These are phyloP conservation scores for Zosterops lateralis DNA, from an alignment of 2,113 vertebrate genomes.

Conservation along the genomic window DNA sequence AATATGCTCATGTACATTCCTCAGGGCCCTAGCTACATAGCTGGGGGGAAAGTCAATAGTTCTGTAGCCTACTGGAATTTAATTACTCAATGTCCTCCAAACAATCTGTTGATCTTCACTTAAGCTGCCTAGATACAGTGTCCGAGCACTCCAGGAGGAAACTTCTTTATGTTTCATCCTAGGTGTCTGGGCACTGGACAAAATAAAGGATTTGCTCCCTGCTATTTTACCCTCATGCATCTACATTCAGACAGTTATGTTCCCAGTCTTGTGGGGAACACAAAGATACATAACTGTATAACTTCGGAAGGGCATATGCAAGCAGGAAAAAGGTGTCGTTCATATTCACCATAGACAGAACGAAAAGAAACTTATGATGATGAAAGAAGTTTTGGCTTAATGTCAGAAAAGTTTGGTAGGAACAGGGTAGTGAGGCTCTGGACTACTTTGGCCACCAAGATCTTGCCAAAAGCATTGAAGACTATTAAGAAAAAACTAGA, in stretches of 20 bases:
- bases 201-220: neutral
- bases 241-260: neutral
- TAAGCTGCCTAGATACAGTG: neutral
- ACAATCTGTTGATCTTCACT: neutral
- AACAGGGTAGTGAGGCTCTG: neutral
- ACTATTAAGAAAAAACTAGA: neutral
- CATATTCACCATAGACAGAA: neutral
- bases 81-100: neutral
- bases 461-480: neutral
- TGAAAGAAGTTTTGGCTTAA: neutral
- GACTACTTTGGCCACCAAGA: neutral
- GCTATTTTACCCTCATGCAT: neutral
- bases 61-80: neutral
- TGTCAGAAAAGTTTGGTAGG: neutral
- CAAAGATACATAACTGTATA: neutral
- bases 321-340: neutral
- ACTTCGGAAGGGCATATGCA: neutral
- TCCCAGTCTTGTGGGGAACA: neutral
- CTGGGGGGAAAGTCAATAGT: neutral
- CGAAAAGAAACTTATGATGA: neutral
- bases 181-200: neutral
- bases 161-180: neutral
- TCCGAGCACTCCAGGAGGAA: neutral
- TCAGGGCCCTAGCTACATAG: neutral
- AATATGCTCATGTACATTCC: neutral